Conservation (phyloP, 2,888 invertebrate species). For the Erynnis tages region DNA sequence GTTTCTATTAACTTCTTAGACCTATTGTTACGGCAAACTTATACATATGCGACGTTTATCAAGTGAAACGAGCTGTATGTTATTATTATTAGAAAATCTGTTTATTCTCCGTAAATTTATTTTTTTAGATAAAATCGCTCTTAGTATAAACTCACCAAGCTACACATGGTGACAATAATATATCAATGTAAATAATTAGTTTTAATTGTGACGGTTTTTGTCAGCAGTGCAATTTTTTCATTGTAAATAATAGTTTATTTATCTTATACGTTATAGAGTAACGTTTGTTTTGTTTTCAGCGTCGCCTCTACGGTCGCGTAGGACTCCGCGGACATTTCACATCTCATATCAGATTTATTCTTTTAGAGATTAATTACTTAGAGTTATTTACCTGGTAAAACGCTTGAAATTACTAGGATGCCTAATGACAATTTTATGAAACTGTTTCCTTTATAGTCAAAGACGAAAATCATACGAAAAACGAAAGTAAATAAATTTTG, state of each 20-base stretch:
- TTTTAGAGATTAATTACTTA: conserved; percentile 49
- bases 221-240: conserved; percentile 44
- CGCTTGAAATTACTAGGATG: conserved; percentile 39
- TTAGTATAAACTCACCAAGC: conserved; percentile 63
- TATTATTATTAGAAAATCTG: conserved; percentile 8
- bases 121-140: conserved; percentile 32
- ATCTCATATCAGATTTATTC: conserved; percentile 60
- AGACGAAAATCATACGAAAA: conserved; percentile 11
- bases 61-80: conserved; percentile 13
- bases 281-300: conserved; percentile 38
- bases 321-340: conserved; percentile 40
- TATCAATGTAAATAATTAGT: conserved; percentile 76
- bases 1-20: conserved; percentile 13
- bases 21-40: conserved; percentile 16
- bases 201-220: conserved; percentile 56
- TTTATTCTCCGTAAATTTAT: conserved; percentile 28
- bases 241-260: conserved; percentile 63
- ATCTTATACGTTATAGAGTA: conserved; percentile 40
- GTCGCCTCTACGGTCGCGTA: no score
- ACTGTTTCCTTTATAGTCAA: conserved; percentile 26
- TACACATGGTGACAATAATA: conserved; percentile 78
- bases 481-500: conserved; percentile 14
- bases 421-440: conserved; percentile 29
- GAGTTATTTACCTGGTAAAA: conserved; percentile 33
- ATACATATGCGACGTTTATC: background rate